Evolutionary conservation across 1,140 invertebrate species (phyloP).

Genomic region (Uloborus diversus): DNA sequence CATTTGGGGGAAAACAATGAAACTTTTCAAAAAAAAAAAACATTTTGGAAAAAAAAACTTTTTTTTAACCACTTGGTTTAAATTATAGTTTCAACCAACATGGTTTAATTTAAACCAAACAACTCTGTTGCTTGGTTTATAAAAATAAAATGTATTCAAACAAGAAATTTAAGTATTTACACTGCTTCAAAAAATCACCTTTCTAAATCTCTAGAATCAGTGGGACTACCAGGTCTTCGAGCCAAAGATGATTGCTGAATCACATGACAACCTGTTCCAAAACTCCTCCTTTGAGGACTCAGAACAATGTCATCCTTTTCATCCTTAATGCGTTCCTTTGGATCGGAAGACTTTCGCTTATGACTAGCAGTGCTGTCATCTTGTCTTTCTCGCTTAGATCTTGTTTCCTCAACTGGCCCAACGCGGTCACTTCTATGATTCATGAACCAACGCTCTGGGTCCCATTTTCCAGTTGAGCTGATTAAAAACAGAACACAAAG

Average conservation of each 20-base stretch:
- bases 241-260: constrained; percentile 64
- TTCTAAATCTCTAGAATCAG: constrained; percentile 59
- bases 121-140: no score
- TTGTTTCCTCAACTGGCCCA: constrained; percentile 70
- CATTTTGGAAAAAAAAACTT: no score
- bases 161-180: no score
- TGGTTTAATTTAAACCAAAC: no score
- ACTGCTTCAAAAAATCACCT: constrained; percentile 48
- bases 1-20: no score
- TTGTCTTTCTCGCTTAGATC: constrained; percentile 61
- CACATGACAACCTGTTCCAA: constrained; percentile 80
- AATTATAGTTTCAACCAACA: no score
- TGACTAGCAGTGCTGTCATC: constrained; percentile 64
- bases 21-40: no score
- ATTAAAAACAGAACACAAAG: constrained; percentile 51
- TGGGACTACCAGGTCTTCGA: constrained; percentile 59
- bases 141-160: no score
- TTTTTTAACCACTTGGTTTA: no score
- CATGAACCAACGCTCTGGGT: constrained; percentile 72
- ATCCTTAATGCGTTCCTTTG: constrained; percentile 79
- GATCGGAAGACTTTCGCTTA: constrained; percentile 66
- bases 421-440: constrained; percentile 70
- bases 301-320: constrained; percentile 84
- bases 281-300: constrained; percentile 82
- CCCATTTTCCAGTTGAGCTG: constrained; percentile 71